phyloP scores from a whole-genome alignment of 1,140 invertebrate species.

The Drosophila asahinai region DNA sequence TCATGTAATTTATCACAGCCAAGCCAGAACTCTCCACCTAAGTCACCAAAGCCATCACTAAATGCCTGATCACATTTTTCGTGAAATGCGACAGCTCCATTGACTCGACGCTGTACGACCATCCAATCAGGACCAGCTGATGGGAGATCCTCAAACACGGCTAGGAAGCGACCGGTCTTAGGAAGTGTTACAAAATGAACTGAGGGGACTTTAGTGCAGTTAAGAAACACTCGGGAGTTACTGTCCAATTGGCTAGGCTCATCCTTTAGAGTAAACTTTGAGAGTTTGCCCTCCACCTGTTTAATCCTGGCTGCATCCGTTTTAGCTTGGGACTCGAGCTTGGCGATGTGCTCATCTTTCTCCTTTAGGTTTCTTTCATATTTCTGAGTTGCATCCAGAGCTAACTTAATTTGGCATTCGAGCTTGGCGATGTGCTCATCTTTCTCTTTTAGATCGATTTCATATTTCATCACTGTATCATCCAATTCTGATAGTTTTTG shows the following conservation, averaged over 20 bases:
- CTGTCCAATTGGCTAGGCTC: not conserved
- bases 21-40: not conserved
- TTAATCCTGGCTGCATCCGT: not conserved
- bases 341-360: not conserved
- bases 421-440: not conserved
- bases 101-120: not conserved
- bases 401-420: not conserved
- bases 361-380: not conserved
- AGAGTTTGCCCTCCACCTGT: not conserved
- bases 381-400: not conserved
- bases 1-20: not conserved
- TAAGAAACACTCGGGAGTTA: not conserved
- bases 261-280: not conserved
- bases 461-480: not conserved
- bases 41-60: not conserved
- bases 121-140: not conserved
- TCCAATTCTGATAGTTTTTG: not conserved
- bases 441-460: slow-evolving; percentile 1
- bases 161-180: not conserved
- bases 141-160: not conserved
- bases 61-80: not conserved
- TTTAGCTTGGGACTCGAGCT: not conserved
- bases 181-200: not conserved
- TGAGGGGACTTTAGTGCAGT: not conserved
- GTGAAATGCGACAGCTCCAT: not conserved